Base-by-base conservation (phyloP, 1,140 invertebrate species). In the Tribolium madens region DNA sequence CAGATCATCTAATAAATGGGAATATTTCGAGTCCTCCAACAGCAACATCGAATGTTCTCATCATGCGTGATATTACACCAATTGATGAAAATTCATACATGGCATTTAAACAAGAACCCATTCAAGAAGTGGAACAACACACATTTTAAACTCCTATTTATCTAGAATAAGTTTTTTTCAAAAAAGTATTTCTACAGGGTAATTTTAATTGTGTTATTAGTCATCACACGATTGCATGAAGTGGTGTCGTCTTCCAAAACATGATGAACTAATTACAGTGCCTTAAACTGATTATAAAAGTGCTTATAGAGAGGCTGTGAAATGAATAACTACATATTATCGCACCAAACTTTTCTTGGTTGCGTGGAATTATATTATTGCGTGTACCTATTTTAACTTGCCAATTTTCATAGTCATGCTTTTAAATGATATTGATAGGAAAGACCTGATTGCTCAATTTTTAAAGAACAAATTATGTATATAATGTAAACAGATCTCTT, bases 81-180 rank as follows among this genome's bases (percentile, higher is more conserved):
- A 78, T 85, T 17, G 84, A 86, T 7, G 84, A 84, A 18, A 76
- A 83, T 48, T 57, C 81, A 10, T 86, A 83, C 64, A 84, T 87
- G 48, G 80, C 83, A 33, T 87, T 88, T 76, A 88, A 88, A 79
- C 85, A 86, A 79, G 87, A 88, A 78, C 86, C 85, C 3, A 81
- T 85, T n/a, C 80, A 86, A 69, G 85, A 87, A 73, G 80, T 77
- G 42, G 86, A 86, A 76, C 81, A 84, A 46, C 83, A 82, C 33
- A 78, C 76, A 70, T 82, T 80, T 76, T 79, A 68, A 64, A 57
- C 13, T 64, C 14, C 13, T 52, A 50, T 76, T 69, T 73, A 73
- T 52, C 31, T 64, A 64, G 26, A 21, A 57, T 57, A 17, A 57
- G 21, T 26, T 57, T 57, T 57, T 64, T 9, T 64, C 9, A 33